Conservation (phyloP, 1,140 invertebrate species). For the Brachionus rubens region DNA sequence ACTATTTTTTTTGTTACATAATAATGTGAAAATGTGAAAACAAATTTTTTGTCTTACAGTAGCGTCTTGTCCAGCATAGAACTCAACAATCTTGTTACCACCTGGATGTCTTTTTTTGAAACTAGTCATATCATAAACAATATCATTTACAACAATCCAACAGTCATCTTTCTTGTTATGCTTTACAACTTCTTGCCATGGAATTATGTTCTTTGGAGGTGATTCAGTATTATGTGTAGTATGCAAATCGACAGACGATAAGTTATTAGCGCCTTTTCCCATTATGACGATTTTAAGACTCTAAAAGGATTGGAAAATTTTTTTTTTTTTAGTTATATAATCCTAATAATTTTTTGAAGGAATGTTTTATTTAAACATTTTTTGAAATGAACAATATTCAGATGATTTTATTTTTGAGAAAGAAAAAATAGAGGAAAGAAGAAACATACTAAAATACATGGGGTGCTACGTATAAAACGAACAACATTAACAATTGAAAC, state of each 20-base stretch:
- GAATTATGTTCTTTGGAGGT: background rate
- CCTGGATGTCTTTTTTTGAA: slow-evolving; percentile 58
- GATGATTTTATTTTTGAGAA: no score
- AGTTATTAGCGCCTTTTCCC: slow-evolving; percentile 34
- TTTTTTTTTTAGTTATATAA: slow-evolving; percentile 12
- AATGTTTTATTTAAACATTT: no score
- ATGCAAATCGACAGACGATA: background rate
- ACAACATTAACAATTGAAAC: no score
- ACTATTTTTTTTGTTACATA: no score
- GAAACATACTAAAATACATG: no score
- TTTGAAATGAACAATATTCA: no score
- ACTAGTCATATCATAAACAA: slow-evolving; percentile 57
- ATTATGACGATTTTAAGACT: background rate
- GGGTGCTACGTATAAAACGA: no score
- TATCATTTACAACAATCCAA: slow-evolving; percentile 56
- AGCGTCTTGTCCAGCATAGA: slow-evolving; percentile 59
- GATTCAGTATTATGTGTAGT: slow-evolving; percentile 1
- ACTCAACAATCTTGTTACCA: slow-evolving; percentile 54
- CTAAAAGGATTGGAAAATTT: background rate
- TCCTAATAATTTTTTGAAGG: no score
- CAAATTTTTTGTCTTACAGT: no score
- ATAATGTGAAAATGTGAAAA: no score
- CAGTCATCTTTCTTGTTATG: slow-evolving; percentile 47
- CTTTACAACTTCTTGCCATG: slow-evolving; percentile 54
- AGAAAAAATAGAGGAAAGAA: no score